These are phyloP conservation scores for Darevskia mixta DNA, from an alignment of 2,797 vertebrate genomes.

Conservation along the genomic window DNA sequence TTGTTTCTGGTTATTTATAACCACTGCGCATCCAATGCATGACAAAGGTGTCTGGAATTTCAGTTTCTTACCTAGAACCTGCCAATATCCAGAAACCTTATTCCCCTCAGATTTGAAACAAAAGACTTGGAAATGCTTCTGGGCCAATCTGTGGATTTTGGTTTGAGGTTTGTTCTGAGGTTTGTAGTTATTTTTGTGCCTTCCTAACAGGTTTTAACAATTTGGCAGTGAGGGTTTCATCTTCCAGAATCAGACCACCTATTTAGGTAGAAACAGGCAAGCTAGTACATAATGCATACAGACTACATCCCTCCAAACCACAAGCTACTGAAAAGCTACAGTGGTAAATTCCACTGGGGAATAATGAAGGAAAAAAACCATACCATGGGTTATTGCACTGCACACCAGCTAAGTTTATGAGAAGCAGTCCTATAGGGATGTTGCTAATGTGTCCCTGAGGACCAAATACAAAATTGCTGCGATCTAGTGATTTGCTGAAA, in stretches of 20 bases:
- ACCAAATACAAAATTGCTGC: background rate
- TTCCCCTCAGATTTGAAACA: constrained; percentile 52
- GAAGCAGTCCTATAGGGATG: constrained; percentile 40
- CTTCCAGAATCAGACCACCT: constrained; percentile 62
- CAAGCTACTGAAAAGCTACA: constrained; percentile 68
- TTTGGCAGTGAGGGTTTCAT: constrained; percentile 40
- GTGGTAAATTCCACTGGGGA: constrained; percentile 70
- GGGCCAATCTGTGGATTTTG: constrained; percentile 44
- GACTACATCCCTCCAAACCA: constrained; percentile 70
- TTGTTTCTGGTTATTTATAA: constrained; percentile 19
- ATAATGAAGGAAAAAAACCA: constrained; percentile 67
- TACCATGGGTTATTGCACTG: constrained; percentile 55
- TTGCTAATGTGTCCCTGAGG: constrained; percentile 11
- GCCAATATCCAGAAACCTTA: constrained; percentile 63
- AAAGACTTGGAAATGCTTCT: constrained; percentile 49
- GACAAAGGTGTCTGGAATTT: background rate
- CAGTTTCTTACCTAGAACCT: constrained; percentile 49
- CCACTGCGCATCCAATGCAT: background rate
- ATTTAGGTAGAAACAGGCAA: constrained; percentile 71
- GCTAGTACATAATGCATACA: constrained; percentile 68
- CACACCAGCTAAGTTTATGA: constrained; percentile 61
- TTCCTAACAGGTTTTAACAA: constrained; percentile 61
- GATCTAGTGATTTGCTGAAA: background rate
- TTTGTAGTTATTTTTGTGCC: constrained; percentile 64
- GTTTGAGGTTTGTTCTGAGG: constrained; percentile 71